Evolutionary conservation across 2,888 invertebrate genomes (phyloP), one percentile per base, ranked within the genome.

Genomic region (Pristionchus entomophagus): DNA sequence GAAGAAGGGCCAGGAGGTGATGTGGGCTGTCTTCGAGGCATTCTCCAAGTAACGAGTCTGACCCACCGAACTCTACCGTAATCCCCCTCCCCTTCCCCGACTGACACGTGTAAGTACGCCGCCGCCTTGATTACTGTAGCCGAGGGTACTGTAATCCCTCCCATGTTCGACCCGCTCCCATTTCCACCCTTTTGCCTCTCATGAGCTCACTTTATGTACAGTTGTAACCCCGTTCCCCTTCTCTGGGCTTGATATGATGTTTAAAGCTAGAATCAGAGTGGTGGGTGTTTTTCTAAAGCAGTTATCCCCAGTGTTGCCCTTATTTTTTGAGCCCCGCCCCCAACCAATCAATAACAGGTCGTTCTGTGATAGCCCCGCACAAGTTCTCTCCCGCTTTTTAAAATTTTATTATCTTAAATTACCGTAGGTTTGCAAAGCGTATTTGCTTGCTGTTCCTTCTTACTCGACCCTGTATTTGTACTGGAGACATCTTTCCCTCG

Each of bases 21-120:
- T 99, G 95, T 99, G 99, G 99, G 98, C 98, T 85, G 99, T 99
- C 87, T 98, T 99, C 95, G 97, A 98, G 91, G 97, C 98, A 88
- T 98, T 99, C 95, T 97, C 97, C 93, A 99, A 99, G 96, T 99
- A 96, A n/a, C 17, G 38, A 38, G 32, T 59, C 56, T 82, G 82
- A 82, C 82, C 82, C 82, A 59, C 59, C 41, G 59, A 59, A 59
- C 53, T 53, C 80, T 29, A 38, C 56, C 53, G 35, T 78, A 78
- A 29, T 17, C 49, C 51, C 26, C 6, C 45, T 29, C 35, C 45
- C 45, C 45, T 49, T 77, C 77, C 41, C 65, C 35, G 26, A 41
- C 78, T 12, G 8, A 49, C 49, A 78, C 78, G 45, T 49, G 78
- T 49, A 78, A 12, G 29, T n/a, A 78, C 22, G 17, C 49, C 26